These are phyloP conservation scores for Habropoda laboriosa DNA, from an alignment of 1,140 invertebrate genomes.

Conservation along the genomic window DNA sequence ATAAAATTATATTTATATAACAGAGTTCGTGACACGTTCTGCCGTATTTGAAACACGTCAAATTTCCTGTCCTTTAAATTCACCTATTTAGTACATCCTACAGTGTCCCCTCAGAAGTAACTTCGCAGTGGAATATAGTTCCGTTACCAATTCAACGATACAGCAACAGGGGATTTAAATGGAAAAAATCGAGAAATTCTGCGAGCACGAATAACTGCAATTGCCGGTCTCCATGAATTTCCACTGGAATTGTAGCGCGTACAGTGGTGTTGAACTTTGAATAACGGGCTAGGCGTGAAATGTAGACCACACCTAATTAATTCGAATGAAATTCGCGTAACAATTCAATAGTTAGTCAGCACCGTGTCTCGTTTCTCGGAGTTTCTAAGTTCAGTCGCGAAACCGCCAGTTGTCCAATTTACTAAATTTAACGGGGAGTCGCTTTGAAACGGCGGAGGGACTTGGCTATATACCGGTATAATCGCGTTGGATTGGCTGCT, in stretches of 20 bases:
- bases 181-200: too few species aligned
- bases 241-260: not conserved
- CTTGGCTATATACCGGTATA: not conserved
- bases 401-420: conserved; percentile 37
- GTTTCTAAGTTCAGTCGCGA: conserved; percentile 2
- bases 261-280: not conserved
- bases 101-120: too few species aligned
- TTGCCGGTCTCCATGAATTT: not conserved
- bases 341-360: not conserved
- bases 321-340: conserved; percentile 26
- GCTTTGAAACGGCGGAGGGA: not conserved
- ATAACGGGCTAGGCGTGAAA: conserved; percentile 6
- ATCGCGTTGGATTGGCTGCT: conserved; percentile 13
- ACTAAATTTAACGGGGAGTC: conserved; percentile 11
- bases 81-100: too few species aligned
- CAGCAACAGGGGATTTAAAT: too few species aligned
- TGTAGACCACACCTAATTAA: conserved; percentile 3
- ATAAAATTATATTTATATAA: too few species aligned
- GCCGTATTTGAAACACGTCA: too few species aligned
- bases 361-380: not conserved
- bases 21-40: too few species aligned
- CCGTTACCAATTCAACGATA: too few species aligned
- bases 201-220: not conserved
- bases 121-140: too few species aligned
- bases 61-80: too few species aligned